These are phyloP conservation scores for Aspidapion aeneum DNA, from an alignment of 2,888 invertebrate species.

Conservation along the genomic window DNA sequence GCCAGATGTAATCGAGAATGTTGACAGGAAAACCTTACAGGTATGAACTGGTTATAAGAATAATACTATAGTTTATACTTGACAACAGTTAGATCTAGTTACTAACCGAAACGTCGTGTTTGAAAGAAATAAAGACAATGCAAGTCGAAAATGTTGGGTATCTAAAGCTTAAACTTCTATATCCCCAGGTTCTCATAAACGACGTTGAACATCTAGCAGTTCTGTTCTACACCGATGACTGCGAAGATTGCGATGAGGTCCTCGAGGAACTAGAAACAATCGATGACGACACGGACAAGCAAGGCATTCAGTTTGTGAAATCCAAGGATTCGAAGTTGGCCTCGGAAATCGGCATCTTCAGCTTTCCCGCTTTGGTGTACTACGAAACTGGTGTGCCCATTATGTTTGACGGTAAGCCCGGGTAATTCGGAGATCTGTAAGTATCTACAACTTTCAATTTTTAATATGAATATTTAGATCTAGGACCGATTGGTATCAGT, in stretches of 20 bases:
- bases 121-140: no score
- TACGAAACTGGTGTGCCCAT: conserved; percentile 92
- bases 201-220: conserved; percentile 91
- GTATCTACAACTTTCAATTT: not conserved
- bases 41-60: no score
- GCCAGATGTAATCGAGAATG: conserved; percentile 87
- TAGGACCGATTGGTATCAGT: no score
- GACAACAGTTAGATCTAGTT: no score
- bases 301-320: conserved; percentile 91
- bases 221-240: conserved; percentile 81
- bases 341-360: conserved; percentile 87
- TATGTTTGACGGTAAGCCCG: conserved; percentile 86
- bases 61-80: no score
- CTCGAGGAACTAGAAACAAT: conserved; percentile 88
- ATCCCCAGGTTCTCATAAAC: conserved; percentile 75
- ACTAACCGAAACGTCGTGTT: no score
- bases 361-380: conserved; percentile 88
- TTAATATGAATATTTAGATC: no score
- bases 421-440: not conserved
- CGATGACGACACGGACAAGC: conserved; percentile 89
- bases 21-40: conserved; percentile 86
- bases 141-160: no score
- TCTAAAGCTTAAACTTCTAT: no score
- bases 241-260: conserved; percentile 79
- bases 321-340: conserved; percentile 87